Evolutionary conservation across 2,113 vertebrate species (phyloP), one percentile per base, ranked within the genome.

Genomic region (Cyprinodon tularosa): DNA sequence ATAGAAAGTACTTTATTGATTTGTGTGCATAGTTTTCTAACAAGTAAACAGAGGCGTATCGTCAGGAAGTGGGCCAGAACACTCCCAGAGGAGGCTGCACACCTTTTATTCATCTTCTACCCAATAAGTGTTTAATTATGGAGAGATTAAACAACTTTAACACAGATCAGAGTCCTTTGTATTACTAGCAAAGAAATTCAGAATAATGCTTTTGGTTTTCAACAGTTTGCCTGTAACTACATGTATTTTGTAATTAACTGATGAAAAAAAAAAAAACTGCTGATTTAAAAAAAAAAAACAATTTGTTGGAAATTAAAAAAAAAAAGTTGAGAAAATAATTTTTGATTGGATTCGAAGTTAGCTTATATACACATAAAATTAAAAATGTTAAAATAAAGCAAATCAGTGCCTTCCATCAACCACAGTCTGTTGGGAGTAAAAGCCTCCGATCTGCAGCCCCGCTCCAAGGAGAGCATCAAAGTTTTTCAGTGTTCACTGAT

Each of bases 151-250:
- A 66, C 77, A 20, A 76, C 29, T 62, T n/a, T 45, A 78, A 61
- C 68, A 66, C 57, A 67, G 65, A 69, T 72, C 45, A 50, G 13
- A 85, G 72, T 80, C 72, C 72, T 14, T 71, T 63, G 53, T 63
- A 72, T 74, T 74, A 86, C 84, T 84, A 90, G 78, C 81, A 86
- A n/a, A 68, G 71, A 80, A 29, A 69, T 74, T 75, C 71, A n/a
- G 57, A 81, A 69, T 76, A 61, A 76, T 68, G 74, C 77, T 85
- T 70, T 65, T 72, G 66, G 74, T 83, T 72, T 88, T 67, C 72
- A 78, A 68, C 76, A 71, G 62, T 83, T 47, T 62, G 50, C 59
- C 66, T 74, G 67, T 82, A 76, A 85, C 47, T 81, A 71, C 20
- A 71, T 20, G 53, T 75, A 57, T 86, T 90, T 92, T 86, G 38